Percentiles rank a stretch among this genome's conserved stretches.
phyloP scores from a whole-genome alignment of 2,888 invertebrate species.

The Lithophane socia region DNA sequence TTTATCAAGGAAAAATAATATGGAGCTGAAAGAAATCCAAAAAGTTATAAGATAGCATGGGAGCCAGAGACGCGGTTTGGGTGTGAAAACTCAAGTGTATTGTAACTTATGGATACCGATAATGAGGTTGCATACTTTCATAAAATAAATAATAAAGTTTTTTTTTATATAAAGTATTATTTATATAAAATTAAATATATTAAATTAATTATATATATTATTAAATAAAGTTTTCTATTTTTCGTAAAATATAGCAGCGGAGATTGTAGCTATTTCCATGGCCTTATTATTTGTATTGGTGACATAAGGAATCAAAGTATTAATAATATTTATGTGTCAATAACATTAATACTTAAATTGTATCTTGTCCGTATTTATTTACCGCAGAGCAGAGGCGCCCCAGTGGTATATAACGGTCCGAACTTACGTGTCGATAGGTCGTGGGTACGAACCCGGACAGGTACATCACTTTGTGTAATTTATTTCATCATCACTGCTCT shows the following conservation, averaged over 20 bases:
- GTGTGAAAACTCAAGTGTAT: constrained; percentile 56
- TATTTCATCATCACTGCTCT: too few relatives aligned
- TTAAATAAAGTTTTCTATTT: background rate
- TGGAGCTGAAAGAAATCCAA: constrained; percentile 16
- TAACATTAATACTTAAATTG: too few relatives aligned
- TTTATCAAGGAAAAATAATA: constrained; percentile 38
- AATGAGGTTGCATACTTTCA: constrained; percentile 30
- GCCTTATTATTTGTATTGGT: background rate
- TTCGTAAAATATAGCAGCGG: background rate
- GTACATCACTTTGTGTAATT: too few relatives aligned
- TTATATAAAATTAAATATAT: too few relatives aligned
- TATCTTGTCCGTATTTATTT: background rate
- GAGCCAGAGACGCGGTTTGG: constrained; percentile 16
- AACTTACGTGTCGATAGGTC: too few relatives aligned
- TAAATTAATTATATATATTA: too few relatives aligned
- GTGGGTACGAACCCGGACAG: too few relatives aligned
- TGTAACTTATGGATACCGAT: constrained; percentile 42
- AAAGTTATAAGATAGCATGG: constrained; percentile 30
- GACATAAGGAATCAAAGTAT: background rate
- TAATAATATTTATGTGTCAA: background rate
- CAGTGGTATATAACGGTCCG: too few relatives aligned
- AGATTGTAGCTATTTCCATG: background rate
- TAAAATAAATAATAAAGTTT: background rate
- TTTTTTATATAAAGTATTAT: too few relatives aligned
- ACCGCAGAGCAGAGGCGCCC: background rate